Base-by-base conservation (phyloP, 2,888 invertebrate species). In the Polymixis lichenea region DNA sequence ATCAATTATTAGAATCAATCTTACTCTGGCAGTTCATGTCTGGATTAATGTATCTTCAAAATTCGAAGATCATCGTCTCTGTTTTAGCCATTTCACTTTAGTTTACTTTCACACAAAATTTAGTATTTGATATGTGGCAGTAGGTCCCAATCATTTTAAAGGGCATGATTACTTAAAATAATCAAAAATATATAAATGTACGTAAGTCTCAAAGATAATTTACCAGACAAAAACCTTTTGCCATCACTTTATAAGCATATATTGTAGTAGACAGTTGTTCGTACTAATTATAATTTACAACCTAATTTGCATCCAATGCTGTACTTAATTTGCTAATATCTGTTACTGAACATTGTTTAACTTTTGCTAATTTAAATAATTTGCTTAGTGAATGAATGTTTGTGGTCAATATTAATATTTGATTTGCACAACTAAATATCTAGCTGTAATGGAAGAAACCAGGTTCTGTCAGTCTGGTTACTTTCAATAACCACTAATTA, bases 281-380 rank as follows among this genome's bases (percentile, higher is more conserved):
- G 1, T 49, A 84, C 73, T 84, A 84, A 81, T 84, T 73, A 65
- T 51, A 60, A 71, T 72, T 82, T 64, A 64, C 49, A 56, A 67
- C 11, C 69, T 84, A 81, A 83, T 84, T 84, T 84, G 82, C 84
- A 83, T 83, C 81, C 49, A 64, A 73, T 56, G 65, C 56, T 84
- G 78, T 84, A 77, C 84, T 81, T 83, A 83, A 84, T 81, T 69
- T 58, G 19, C 60, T 75, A 83, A 73, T 65, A 60, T 56, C 8
- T 4, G 17, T 56, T 56, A 46, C 43, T 82, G 78, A 56, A 46
- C 67, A 74, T 64, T 77, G 61, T 74, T 68, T 79, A 76, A 64
- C 38, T 71, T 61, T 55, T 38, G 43, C 55, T 75, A 70, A 72
- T 56, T 53, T 13, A n/a, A 79, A 69, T 79, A 46, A 62, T 82